These are phyloP conservation scores for Leptobrachium ailaonicum DNA, from an alignment of 2,113 vertebrate species.

Conservation along the genomic window DNA sequence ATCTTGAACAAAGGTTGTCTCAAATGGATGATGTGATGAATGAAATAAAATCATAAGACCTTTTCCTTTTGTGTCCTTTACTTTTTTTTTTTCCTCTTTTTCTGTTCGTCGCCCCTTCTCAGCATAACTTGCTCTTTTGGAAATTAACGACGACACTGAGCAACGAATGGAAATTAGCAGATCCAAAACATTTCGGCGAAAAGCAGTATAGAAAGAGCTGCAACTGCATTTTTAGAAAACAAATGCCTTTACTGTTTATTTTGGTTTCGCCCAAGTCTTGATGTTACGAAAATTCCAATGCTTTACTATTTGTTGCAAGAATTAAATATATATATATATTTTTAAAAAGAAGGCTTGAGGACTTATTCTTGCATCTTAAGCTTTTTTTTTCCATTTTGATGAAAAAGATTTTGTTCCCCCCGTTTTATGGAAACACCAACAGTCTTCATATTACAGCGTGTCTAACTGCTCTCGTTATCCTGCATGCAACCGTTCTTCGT, in stretches of 20 bases:
- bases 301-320: background rate
- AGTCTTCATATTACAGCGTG: background rate
- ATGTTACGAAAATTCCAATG: background rate
- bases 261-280: background rate
- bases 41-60: background rate
- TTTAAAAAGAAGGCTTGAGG: too few species aligned
- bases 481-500: slow-evolving; percentile 62
- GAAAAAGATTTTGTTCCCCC: background rate
- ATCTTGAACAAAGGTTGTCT: slow-evolving; percentile 4
- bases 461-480: slow-evolving; percentile 34
- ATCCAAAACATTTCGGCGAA: background rate
- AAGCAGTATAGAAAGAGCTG: background rate
- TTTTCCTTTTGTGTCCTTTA: background rate
- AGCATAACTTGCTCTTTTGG: background rate
- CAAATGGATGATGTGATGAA: background rate
- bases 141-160: background rate
- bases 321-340: background rate
- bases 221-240: background rate
- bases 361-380: too few species aligned
- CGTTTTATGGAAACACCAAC: background rate
- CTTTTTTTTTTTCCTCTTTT: too few species aligned
- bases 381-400: background rate
- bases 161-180: background rate
- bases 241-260: background rate
- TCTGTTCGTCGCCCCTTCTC: background rate